Evolutionary conservation across 1,140 invertebrate genomes (phyloP).

Genomic region (Dysdera silvatica): DNA sequence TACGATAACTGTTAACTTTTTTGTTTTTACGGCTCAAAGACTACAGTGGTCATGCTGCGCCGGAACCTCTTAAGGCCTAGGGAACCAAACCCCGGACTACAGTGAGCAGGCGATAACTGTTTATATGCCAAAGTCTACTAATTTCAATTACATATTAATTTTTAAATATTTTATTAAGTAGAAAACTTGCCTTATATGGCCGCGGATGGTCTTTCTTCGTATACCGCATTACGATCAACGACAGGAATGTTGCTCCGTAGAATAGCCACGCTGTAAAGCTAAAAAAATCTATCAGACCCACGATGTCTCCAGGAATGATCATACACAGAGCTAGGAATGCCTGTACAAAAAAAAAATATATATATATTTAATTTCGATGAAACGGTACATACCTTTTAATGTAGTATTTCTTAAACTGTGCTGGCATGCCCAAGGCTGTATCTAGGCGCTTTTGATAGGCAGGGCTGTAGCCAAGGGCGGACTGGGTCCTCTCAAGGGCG

Average conservation of each 20-base stretch:
- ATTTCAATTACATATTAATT: not conserved
- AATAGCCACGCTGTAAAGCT: constrained; percentile 51
- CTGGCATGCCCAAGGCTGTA: too few species aligned
- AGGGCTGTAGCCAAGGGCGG: too few species aligned
- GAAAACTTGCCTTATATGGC: constrained; percentile 47
- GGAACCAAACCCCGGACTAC: too few species aligned
- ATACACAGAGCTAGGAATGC: constrained; percentile 47
- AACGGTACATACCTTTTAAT: too few species aligned
- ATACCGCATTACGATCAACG: constrained; percentile 47
- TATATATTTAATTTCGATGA: not conserved
- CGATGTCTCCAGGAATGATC: constrained; percentile 48
- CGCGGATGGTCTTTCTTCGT: constrained; percentile 44
- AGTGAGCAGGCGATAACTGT: too few species aligned
- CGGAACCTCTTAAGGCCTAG: too few species aligned
- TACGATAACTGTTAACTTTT: not conserved
- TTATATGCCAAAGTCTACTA: not conserved
- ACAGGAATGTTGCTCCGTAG: constrained; percentile 48
- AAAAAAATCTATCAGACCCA: constrained; percentile 51
- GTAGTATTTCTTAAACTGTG: too few species aligned
- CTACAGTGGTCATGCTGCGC: too few species aligned
- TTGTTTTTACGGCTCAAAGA: too few species aligned
- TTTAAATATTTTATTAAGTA: too few species aligned
- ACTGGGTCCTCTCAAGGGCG: too few species aligned
- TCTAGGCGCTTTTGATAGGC: too few species aligned
- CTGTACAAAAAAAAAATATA: constrained; percentile 34